These are phyloP conservation scores for Vipera latastei DNA, from an alignment of 2,797 vertebrate species.

Conservation along the genomic window DNA sequence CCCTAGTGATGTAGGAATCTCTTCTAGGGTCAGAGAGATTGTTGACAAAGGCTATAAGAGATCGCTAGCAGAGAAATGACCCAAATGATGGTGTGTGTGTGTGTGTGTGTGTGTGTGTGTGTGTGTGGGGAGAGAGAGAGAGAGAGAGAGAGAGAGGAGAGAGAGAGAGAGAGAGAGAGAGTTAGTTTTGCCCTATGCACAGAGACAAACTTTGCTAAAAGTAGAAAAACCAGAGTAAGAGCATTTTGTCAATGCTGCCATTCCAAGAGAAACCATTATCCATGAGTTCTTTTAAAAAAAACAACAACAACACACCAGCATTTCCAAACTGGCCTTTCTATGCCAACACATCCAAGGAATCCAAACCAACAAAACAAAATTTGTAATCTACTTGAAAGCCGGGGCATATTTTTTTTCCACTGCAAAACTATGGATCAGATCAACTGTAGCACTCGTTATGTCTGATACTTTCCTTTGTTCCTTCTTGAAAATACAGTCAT, in stretches of 20 bases:
- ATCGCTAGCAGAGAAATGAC: background rate
- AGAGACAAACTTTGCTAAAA: background rate
- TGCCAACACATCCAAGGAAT: background rate
- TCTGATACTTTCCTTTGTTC: background rate
- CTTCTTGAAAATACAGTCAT: background rate
- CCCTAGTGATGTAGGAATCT: background rate
- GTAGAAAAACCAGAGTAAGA: background rate
- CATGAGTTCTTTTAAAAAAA: background rate
- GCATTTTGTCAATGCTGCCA: background rate
- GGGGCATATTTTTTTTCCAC: background rate
- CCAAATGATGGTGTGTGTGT: background rate
- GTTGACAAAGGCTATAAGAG: background rate
- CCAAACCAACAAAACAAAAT: background rate
- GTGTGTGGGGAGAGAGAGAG: background rate
- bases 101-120: too few species aligned
- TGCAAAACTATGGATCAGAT: background rate
- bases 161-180: too few species aligned
- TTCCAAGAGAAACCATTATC: background rate
- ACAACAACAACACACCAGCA: background rate
- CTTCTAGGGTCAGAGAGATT: background rate
- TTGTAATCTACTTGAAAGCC: background rate
- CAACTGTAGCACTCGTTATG: background rate
- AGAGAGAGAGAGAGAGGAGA: background rate
- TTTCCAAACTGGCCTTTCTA: background rate
- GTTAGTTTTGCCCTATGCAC: background rate